These are phyloP conservation scores for Accipiter cooperii DNA, from an alignment of 2,113 vertebrate species.

Conservation along the genomic window DNA sequence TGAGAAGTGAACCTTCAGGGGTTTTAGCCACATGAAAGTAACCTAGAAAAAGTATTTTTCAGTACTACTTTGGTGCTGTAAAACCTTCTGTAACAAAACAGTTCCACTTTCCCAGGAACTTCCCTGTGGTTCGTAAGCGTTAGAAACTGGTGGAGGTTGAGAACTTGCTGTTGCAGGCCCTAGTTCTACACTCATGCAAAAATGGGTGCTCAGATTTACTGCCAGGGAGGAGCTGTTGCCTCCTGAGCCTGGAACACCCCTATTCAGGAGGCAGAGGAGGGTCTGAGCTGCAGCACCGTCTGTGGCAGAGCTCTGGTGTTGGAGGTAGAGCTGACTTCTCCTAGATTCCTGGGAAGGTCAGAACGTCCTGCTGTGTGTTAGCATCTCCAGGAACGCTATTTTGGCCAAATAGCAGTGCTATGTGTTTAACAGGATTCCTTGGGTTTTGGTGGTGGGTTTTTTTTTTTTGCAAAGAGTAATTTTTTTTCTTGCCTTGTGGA, in stretches of 20 bases:
- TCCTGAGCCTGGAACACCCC: neutral
- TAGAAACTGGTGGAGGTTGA: neutral
- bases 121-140: neutral
- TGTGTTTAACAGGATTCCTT: neutral
- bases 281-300: neutral
- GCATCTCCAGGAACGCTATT: neutral
- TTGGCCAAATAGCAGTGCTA: neutral
- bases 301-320: neutral
- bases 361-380: neutral
- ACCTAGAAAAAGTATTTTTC: conserved; percentile 16
- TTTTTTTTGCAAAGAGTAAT: neutral
- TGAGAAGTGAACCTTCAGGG: conserved; percentile 16
- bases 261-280: neutral
- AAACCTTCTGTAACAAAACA: neutral
- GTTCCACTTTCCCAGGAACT: conserved; percentile 10
- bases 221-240: neutral
- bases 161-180: conserved; percentile 10
- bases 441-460: neutral
- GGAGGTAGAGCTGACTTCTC: neutral
- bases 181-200: neutral
- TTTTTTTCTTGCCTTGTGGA: neutral
- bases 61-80: neutral
- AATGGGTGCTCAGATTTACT: neutral
- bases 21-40: conserved; percentile 36
- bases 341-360: neutral